phyloP scores from a whole-genome alignment of 2,113 vertebrate species.

The Phalacrocorax carbo region DNA sequence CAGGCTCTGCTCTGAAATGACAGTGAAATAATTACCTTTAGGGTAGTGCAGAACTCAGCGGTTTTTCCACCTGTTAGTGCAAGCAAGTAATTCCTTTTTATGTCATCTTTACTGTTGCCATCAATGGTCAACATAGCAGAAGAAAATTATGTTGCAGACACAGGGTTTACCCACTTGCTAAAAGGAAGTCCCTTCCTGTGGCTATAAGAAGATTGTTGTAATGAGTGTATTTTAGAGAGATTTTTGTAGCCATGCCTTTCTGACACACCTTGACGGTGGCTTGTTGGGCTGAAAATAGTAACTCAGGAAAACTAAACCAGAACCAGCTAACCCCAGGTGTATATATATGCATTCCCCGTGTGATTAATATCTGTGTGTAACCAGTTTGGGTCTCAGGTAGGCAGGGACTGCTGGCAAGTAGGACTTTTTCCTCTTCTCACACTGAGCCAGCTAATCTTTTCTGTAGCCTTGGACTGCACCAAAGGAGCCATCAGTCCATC shows the following conservation, averaged over 20 bases:
- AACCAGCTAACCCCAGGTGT: neutral
- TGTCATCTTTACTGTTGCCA: neutral
- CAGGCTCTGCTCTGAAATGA: neutral
- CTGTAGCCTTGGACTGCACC: neutral
- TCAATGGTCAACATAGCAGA: neutral
- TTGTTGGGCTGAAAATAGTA: neutral
- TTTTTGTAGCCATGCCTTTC: neutral
- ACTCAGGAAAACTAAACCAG: neutral
- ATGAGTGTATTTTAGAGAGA: neutral
- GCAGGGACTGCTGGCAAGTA: neutral
- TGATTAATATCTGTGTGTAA: neutral
- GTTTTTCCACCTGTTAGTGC: neutral
- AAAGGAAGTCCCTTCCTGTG: neutral
- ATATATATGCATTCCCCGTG: neutral
- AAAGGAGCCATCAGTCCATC: neutral
- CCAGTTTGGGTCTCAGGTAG: neutral
- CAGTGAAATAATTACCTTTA: conserved; percentile 15
- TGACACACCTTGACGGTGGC: neutral
- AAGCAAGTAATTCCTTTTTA: neutral
- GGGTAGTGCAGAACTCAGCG: neutral
- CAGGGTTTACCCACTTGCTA: neutral
- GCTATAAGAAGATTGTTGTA: neutral
- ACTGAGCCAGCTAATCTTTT: neutral
- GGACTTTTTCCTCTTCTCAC: neutral
- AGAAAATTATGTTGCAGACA: neutral